Evolutionary conservation across 2,113 vertebrate species (phyloP), one percentile per base, ranked within the genome.

Genomic region (Ochotona princeps): DNA sequence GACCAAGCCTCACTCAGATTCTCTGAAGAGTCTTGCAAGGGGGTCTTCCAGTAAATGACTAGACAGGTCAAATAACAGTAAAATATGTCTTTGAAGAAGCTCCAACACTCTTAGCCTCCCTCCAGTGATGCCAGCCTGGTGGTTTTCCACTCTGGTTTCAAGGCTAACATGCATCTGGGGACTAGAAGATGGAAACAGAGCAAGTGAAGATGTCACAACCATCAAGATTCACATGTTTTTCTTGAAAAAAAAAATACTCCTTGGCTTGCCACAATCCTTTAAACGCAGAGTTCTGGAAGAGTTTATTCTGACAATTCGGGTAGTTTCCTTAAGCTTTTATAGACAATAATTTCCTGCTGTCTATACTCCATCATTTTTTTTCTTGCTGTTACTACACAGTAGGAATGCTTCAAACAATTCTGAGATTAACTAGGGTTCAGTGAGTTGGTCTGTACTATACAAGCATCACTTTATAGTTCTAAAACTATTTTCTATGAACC

Each of bases 231-330:
- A 89, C 26, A 21, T 20, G 23, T 72, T 92, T 92, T 88, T 60
- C 47, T 66, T 83, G 28, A 57, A 57, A 57, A 57, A 69, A 86
- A 54, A 92, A 67, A 73, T 47, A 54, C 2, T 88, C 28, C 47
- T 9, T 65, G 18, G 25, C 83, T 75, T 84, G n/a, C 2, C 61
- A 7, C 12, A 78, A 82, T 23, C 4, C 14, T 86, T 60, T 93
- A 92, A 87, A 32, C 84, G 26, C n/a, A 20, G 7, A 90, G 67
- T 88, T 79, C 79, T 89, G 30, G 91, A 90, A 90, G 84, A 25
- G 75, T 67, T 87, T 57, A 61, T 78, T 86, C 38, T 74, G 74
- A 82, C 14, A 86, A 54, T 38, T 61, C 26, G 38, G 49, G 63
- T 14, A 84, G 14, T 60, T 78, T 91, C 72, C 49, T 54, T 51